A percentile compares a stretch with the other conserved stretches of the same genome.
These are phyloP conservation scores for Eupithecia insigniata DNA, from an alignment of 2,888 invertebrate genomes.

Conservation along the genomic window DNA sequence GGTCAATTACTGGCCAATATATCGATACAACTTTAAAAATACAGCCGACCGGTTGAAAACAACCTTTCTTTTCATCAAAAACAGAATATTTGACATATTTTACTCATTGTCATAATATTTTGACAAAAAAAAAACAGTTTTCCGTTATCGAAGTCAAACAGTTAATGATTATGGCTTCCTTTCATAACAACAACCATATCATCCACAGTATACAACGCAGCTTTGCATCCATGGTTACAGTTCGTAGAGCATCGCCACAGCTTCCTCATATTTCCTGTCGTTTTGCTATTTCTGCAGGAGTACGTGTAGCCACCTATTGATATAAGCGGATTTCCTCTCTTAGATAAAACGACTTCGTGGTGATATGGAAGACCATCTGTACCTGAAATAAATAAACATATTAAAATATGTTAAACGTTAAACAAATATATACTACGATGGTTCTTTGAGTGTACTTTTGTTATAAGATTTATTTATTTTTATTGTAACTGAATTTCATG, in stretches of 20 bases:
- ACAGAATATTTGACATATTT: neutral
- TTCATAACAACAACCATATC: neutral
- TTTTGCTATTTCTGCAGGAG: neutral
- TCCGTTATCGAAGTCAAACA: neutral
- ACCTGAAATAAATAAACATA: neutral
- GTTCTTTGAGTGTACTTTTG: too few species aligned
- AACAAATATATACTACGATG: neutral
- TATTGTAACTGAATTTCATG: too few species aligned
- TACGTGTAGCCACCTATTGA: conserved; percentile 6
- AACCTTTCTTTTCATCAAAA: neutral
- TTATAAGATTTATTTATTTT: too few species aligned
- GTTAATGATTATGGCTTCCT: conserved; percentile 4
- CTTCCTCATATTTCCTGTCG: neutral
- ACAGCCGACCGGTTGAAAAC: neutral
- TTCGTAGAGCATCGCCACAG: conserved; percentile 14
- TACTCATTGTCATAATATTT: too few species aligned
- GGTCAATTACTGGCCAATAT: neutral
- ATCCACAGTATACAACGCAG: neutral
- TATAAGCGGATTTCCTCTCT: neutral
- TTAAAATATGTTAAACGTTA: neutral
- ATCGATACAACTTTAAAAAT: neutral
- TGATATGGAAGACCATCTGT: neutral
- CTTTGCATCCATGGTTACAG: conserved; percentile 6
- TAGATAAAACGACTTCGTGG: neutral
- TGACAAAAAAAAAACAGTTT: too few species aligned